These are phyloP conservation scores for Rhagoletis pomonella DNA, from an alignment of 1,140 invertebrate genomes.

Conservation along the genomic window DNA sequence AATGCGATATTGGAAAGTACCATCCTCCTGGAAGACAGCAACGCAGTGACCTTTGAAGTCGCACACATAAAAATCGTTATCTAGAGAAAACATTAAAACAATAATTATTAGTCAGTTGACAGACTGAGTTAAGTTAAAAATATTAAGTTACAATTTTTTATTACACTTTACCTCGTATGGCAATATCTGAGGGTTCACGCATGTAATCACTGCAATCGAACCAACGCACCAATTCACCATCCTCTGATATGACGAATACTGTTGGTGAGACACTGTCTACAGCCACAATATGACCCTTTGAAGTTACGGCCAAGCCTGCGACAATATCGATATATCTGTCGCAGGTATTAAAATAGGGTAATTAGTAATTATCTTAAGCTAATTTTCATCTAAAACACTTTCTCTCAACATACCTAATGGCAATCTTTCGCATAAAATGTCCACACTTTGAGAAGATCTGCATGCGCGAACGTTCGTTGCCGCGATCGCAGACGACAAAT, in stretches of 20 bases:
- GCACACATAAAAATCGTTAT: conserved; percentile 97
- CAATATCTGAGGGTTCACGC: conserved; percentile 97
- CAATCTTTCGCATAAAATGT: conserved; percentile 94
- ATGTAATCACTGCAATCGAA: conserved; percentile 98
- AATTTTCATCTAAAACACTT: no score
- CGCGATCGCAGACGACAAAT: conserved; percentile 97
- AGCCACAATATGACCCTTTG: conserved; percentile 93
- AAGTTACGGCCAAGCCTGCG: conserved; percentile 94
- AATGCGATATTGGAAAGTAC: conserved; percentile 92
- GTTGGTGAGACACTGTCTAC: conserved; percentile 98
- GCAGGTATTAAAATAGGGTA: neutral
- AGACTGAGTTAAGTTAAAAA: conserved; percentile 11
- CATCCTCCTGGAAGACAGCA: conserved; percentile 94
- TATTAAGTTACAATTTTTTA: neutral
- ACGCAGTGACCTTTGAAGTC: conserved; percentile 99
- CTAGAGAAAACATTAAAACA: no score
- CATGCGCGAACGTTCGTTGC: conserved; percentile 96
- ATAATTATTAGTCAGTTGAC: no score
- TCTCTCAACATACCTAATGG: conserved; percentile 79
- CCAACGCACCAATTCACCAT: conserved; percentile 92
- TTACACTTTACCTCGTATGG: conserved; percentile 84
- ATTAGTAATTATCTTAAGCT: neutral
- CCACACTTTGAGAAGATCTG: conserved; percentile 94
- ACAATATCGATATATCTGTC: conserved; percentile 97
- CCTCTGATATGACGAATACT: conserved; percentile 94